phyloP scores from a whole-genome alignment of 2,797 vertebrate species.

The Macrochelys suwanniensis region DNA sequence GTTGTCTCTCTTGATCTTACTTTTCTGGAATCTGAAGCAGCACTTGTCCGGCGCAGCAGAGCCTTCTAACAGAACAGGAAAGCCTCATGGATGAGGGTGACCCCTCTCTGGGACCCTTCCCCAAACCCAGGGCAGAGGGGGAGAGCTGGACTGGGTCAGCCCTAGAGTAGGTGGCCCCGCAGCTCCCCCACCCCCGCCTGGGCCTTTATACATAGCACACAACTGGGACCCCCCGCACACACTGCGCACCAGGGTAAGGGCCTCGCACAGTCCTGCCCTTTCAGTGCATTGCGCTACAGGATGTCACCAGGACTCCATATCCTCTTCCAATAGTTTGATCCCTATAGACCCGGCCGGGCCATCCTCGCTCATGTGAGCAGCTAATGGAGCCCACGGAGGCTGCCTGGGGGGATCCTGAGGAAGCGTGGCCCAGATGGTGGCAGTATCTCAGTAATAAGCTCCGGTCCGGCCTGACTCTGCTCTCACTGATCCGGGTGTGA shows the following conservation, averaged over 20 bases:
- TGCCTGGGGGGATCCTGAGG: neutral
- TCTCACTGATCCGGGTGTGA: neutral
- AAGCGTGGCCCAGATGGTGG: too few species aligned
- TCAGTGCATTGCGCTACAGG: neutral
- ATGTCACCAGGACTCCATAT: neutral
- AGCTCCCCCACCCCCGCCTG: too few species aligned
- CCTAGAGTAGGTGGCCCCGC: too few species aligned
- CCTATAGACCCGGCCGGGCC: rapidly evolving
- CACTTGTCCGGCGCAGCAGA: neutral
- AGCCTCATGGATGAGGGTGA: neutral
- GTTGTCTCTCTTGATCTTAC: neutral
- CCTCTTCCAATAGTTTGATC: neutral
- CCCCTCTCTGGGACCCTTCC: neutral
- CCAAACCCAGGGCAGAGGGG: neutral
- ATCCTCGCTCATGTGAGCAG: neutral
- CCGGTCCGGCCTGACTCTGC: neutral
- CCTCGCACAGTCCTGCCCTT: neutral
- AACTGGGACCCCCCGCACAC: neutral
- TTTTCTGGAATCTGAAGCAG: neutral
- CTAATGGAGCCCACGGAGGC: neutral
- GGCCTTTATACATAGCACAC: neutral
- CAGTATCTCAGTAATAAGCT: neutral
- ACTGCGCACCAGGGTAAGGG: neutral
- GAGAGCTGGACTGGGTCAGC: neutral
- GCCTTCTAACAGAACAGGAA: neutral